Base-by-base conservation (phyloP, 2,113 vertebrate species). In the Candoia aspera region DNA sequence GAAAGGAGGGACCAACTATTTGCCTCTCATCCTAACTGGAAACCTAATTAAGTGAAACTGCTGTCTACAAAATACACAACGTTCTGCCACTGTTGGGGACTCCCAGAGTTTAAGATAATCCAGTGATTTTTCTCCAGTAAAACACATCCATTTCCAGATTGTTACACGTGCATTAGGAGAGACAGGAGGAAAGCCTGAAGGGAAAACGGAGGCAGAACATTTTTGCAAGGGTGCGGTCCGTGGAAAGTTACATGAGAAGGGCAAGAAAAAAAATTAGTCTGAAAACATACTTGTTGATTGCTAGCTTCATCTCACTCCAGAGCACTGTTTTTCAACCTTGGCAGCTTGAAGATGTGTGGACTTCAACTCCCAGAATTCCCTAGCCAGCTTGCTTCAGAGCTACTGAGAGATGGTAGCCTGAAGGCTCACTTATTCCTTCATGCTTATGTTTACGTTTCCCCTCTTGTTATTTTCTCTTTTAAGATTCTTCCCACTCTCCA, bases 231-330 rank as follows among this genome's bases (percentile, higher is more conserved):
- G 91, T 24, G 58, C 42, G 73, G 46, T 33, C 59, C 19, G 24
- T 89, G 91, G 91, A 92, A 92, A 89, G 87, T 92, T 85, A 13
- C 23, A n/a, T 2, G 29, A 79, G 26, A 58, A 54, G 53, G 86
- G 6, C 12, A 79, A 79, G 73, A 26, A 11, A 54, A 1, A 49
- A 46, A 54, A 68, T 26, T 4, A 54, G 6, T 6, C 0, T 23
- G 9, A 37, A n/a, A 19, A 73, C n/a, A 42, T 58, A 4, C 46
- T 1, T 9, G 29, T 11, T 24, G 19, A 87, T 29, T 29, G 62
- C 53, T 29, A 29, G 37, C 46, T 87, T n/a, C 60, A 73, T 26
- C 53, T 85, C 10, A 37, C 49, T 46, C 6, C 13, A 8, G 12
- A 4, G 37, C 53, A 13, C 42, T 42, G 42, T 42, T 42, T 42